These are phyloP conservation scores for Phymatocera aterrima DNA, from an alignment of 2,888 invertebrate species.

Conservation along the genomic window DNA sequence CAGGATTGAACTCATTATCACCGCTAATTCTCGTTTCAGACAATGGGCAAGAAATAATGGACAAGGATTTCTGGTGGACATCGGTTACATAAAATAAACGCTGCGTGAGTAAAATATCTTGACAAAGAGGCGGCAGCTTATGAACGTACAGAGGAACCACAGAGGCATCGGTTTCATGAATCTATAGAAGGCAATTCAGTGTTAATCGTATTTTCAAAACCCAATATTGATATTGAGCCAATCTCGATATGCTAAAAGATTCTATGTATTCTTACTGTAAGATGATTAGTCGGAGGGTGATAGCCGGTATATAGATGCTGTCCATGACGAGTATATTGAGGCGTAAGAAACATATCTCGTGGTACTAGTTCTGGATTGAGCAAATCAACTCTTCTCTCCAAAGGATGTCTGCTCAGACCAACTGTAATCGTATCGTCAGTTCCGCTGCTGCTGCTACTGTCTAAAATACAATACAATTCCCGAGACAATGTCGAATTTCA, in stretches of 20 bases:
- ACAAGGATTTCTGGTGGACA: slow-evolving; percentile 74
- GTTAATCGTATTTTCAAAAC: background rate
- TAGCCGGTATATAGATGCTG: slow-evolving; percentile 79
- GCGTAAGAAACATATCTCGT: slow-evolving; percentile 76
- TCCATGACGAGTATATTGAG: slow-evolving; percentile 78
- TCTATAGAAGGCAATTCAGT: slow-evolving; percentile 71
- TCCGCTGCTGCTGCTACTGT: slow-evolving; percentile 57
- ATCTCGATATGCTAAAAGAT: background rate
- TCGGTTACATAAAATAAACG: slow-evolving; percentile 81
- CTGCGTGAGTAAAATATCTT: slow-evolving; percentile 81
- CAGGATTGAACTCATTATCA: slow-evolving; percentile 77
- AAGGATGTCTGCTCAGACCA: slow-evolving; percentile 36
- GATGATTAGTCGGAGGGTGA: slow-evolving; percentile 76
- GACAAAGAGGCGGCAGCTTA: slow-evolving; percentile 81
- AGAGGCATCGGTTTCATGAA: slow-evolving; percentile 82
- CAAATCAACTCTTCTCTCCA: slow-evolving; percentile 50
- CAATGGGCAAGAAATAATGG: slow-evolving; percentile 78
- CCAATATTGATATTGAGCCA: background rate
- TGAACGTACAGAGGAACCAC: slow-evolving; percentile 83
- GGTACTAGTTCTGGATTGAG: slow-evolving; percentile 62
- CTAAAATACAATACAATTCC: slow-evolving; percentile 42
- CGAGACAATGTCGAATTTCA: background rate
- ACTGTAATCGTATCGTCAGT: slow-evolving; percentile 59
- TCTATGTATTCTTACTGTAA: slow-evolving; percentile 74
- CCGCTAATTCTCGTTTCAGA: slow-evolving; percentile 77